Evolutionary conservation across 2,797 vertebrate species (phyloP).

Genomic region (Sebastes umbrosus): DNA sequence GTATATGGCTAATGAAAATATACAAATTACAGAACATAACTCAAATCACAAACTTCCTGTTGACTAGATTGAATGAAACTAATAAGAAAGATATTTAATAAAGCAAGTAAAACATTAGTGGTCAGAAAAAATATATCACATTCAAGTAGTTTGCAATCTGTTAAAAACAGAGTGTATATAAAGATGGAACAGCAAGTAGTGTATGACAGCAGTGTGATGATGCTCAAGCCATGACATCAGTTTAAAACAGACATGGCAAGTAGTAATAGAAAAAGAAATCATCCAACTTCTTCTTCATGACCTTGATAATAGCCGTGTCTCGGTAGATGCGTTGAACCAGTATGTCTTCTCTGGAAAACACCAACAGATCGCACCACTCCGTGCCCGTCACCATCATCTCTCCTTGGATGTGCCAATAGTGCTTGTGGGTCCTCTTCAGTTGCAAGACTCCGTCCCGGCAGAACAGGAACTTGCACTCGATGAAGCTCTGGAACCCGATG

Average conservation of each 20-base stretch:
- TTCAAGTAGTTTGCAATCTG: background rate
- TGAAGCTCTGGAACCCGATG: constrained; percentile 6
- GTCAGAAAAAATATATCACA: background rate
- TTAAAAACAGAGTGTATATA: background rate
- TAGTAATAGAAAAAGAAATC: constrained; percentile 57
- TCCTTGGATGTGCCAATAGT: constrained; percentile 61
- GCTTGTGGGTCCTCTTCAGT: constrained; percentile 15
- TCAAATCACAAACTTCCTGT: background rate
- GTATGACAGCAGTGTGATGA: background rate
- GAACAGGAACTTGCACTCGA: constrained; percentile 14
- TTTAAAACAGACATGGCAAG: constrained; percentile 30
- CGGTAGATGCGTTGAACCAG: constrained; percentile 63
- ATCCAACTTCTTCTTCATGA: constrained; percentile 51
- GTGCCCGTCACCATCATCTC: constrained; percentile 63
- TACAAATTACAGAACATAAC: background rate
- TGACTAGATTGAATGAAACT: background rate
- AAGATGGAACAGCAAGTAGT: background rate
- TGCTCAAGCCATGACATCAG: background rate
- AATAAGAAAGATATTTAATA: background rate
- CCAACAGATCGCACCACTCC: constrained; percentile 60
- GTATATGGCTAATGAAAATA: background rate
- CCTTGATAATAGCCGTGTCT: background rate
- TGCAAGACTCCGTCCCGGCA: constrained; percentile 3
- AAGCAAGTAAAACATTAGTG: background rate
- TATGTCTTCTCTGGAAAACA: constrained; percentile 43